A percentile compares a stretch with the other conserved stretches of the same genome.
Evolutionary conservation across 2,113 vertebrate species (phyloP).

Genomic region (Genyomyrus donnyi): DNA sequence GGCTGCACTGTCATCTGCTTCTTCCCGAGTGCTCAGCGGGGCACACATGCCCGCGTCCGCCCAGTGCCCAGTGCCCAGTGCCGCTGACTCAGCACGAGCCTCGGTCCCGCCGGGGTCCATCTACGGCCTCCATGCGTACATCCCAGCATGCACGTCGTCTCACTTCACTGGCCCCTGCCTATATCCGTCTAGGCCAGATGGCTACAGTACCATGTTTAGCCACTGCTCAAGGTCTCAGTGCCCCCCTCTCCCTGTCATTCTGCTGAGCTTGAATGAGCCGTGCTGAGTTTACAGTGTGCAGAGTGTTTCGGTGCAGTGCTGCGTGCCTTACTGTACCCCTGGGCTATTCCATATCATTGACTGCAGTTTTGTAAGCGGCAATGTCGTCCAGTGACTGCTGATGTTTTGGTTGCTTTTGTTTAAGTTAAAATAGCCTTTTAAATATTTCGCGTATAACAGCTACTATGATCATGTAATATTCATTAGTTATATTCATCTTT

Average conservation of each 20-base stretch:
- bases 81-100: not conserved
- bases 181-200: constrained; percentile 1
- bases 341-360: not conserved
- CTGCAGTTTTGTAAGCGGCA: not conserved
- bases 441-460: not conserved
- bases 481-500: not conserved
- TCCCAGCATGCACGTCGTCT: not conserved
- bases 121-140: not conserved
- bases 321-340: not conserved
- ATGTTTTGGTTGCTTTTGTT: not conserved
- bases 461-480: not conserved
- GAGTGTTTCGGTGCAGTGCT: not conserved
- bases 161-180: not conserved
- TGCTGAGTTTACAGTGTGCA: not conserved
- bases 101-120: not conserved
- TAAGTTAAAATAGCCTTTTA: not conserved
- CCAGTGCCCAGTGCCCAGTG: not conserved
- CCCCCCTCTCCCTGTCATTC: not conserved
- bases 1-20: not conserved
- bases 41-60: not conserved
- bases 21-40: not conserved
- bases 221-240: not conserved
- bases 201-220: not conserved
- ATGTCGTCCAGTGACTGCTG: not conserved
- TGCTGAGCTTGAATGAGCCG: not conserved